Percentiles rank a stretch among this genome's conserved stretches.
These are phyloP conservation scores for Notechis scutatus DNA, from an alignment of 2,113 vertebrate species.

Conservation along the genomic window DNA sequence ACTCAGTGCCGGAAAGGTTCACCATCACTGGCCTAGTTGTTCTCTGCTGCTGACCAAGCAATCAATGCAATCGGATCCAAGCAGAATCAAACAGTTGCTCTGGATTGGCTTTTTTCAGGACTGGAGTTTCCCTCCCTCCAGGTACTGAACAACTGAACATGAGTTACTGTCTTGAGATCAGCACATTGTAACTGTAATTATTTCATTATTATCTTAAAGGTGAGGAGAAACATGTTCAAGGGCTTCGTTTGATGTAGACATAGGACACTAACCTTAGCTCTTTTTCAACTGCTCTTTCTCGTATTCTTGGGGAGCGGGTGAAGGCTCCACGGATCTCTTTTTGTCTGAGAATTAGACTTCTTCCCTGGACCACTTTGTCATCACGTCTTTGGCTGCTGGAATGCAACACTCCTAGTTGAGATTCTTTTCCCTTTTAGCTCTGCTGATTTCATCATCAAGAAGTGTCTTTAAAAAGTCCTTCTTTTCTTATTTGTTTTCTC, in stretches of 20 bases:
- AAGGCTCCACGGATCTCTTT: conserved; percentile 36
- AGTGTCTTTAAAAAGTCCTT: conserved; percentile 26
- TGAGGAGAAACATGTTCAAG: background rate
- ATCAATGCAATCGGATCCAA: background rate
- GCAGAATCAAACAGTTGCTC: background rate
- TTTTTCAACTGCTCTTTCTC: conserved; percentile 47
- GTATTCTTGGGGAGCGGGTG: conserved; percentile 53
- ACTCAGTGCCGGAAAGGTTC: no score
- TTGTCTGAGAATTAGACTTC: conserved; percentile 34
- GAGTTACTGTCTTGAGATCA: background rate
- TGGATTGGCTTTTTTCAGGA: background rate
- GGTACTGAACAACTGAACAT: background rate
- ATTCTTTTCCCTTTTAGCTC: conserved; percentile 46
- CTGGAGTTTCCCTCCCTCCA: background rate
- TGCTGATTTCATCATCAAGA: conserved; percentile 49
- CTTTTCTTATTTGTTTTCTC: conserved; percentile 40
- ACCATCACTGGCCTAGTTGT: background rate
- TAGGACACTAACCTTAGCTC: background rate
- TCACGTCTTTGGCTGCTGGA: conserved; percentile 36
- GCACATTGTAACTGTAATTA: accelerated
- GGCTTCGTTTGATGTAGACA: background rate
- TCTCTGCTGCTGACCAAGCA: background rate
- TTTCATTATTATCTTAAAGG: background rate
- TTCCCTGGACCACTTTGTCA: conserved; percentile 46
- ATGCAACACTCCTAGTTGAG: conserved; percentile 55